Percentiles rank a stretch among this genome's conserved stretches.
Conservation (phyloP, 2,797 vertebrate species). For the Sebastes trivittatus region DNA sequence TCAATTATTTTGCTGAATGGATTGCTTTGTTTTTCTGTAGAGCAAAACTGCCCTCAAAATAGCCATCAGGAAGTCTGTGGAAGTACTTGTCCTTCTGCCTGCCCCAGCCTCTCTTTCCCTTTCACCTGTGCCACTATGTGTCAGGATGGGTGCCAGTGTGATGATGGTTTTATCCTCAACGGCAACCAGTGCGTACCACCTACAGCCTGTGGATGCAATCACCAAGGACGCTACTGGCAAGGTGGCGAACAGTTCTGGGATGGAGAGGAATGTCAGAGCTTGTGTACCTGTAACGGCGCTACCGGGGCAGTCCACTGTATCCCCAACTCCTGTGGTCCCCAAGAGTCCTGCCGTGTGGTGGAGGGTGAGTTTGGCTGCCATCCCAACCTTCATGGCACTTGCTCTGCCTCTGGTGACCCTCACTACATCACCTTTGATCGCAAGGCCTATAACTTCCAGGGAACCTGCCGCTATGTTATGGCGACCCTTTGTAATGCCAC, state of each 20-base stretch:
- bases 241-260: slow-evolving; percentile 68
- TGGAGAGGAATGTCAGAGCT: slow-evolving; percentile 62
- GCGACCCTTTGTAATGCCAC: slow-evolving; percentile 75
- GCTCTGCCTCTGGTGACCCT: slow-evolving; percentile 77
- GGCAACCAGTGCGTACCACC: slow-evolving; percentile 69
- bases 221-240: slow-evolving; percentile 62
- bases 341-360: slow-evolving; percentile 60
- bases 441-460: slow-evolving; percentile 74
- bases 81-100: slow-evolving; percentile 68
- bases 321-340: slow-evolving; percentile 49
- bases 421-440: slow-evolving; percentile 79
- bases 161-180: slow-evolving; percentile 69
- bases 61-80: slow-evolving; percentile 76
- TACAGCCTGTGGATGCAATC: slow-evolving; percentile 70
- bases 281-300: slow-evolving; percentile 63
- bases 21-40: slow-evolving; percentile 34
- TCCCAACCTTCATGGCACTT: slow-evolving; percentile 53
- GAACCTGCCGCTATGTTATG: slow-evolving; percentile 66
- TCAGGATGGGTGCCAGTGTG: slow-evolving; percentile 79
- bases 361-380: slow-evolving; percentile 68
- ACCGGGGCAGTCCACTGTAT: slow-evolving; percentile 59
- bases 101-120: slow-evolving; percentile 76
- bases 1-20: rapidly evolving
- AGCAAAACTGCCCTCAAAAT: slow-evolving; percentile 64
- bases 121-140: slow-evolving; percentile 67